phyloP scores from a whole-genome alignment of 2,797 vertebrate species.

The Gorsachius magnificus region DNA sequence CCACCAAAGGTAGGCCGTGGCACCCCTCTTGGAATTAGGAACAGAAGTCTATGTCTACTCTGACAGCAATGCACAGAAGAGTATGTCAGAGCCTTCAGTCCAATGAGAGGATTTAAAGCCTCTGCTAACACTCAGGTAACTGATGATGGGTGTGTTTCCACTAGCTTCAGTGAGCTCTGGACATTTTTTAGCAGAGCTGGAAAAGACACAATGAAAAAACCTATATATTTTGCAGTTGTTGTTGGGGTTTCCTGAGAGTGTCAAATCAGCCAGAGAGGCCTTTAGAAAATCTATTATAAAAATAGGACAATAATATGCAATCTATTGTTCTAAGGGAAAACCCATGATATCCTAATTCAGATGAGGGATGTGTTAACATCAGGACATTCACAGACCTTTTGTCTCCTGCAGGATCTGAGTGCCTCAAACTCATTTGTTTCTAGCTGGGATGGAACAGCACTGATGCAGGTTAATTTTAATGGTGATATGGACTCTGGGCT shows the following conservation, averaged over 20 bases:
- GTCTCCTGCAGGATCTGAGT: background rate
- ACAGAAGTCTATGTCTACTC: background rate
- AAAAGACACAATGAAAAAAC: background rate
- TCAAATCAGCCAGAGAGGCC: background rate
- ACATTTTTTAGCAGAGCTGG: background rate
- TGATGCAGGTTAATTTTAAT: background rate
- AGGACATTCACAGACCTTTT: background rate
- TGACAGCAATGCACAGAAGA: background rate
- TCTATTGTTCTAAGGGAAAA: background rate
- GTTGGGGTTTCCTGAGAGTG: background rate
- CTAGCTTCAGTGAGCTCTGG: background rate
- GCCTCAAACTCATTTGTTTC: background rate
- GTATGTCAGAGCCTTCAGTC: background rate
- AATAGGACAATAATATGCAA: background rate
- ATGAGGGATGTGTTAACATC: background rate
- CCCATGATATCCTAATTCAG: background rate
- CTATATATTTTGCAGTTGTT: background rate
- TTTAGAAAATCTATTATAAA: background rate
- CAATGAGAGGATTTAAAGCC: background rate
- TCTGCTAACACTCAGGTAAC: background rate
- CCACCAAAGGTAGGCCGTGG: background rate
- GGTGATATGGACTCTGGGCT: background rate
- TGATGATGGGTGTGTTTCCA: background rate
- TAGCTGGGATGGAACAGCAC: background rate
- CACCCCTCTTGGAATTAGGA: background rate